phyloP scores from a whole-genome alignment of 1,140 invertebrate species.

The Drosophila melanogaster region Release_6_plus_ISO1_MT NT_033779.5:16425001-16425500 shows the following conservation, averaged over 20 bases:
- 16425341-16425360: constrained; percentile 28
- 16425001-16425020: not conserved
- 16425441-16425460: constrained; percentile 49
- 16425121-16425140: constrained; percentile 17
- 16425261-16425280: too few relatives aligned
- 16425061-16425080: constrained; percentile 41
- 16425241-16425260: too few relatives aligned
- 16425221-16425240: not conserved
- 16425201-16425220: not conserved
- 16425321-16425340: not conserved
- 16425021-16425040: constrained; percentile 33
- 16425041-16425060: constrained; percentile 53
- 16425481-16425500: constrained; percentile 45
- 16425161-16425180: constrained; percentile 16
- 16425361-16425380: constrained; percentile 29
- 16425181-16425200: not conserved
- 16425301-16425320: too few relatives aligned
- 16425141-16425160: constrained; percentile 26
- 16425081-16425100: constrained; percentile 45
- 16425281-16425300: too few relatives aligned
- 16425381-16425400: constrained; percentile 35
- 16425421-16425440: constrained; percentile 71
- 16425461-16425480: constrained; percentile 53
- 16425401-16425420: constrained; percentile 62
- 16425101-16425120: constrained; percentile 43